Evolutionary conservation across 1,140 invertebrate genomes (phyloP), one percentile per base, ranked within the genome.

Genomic region (Aricia agestis): DNA sequence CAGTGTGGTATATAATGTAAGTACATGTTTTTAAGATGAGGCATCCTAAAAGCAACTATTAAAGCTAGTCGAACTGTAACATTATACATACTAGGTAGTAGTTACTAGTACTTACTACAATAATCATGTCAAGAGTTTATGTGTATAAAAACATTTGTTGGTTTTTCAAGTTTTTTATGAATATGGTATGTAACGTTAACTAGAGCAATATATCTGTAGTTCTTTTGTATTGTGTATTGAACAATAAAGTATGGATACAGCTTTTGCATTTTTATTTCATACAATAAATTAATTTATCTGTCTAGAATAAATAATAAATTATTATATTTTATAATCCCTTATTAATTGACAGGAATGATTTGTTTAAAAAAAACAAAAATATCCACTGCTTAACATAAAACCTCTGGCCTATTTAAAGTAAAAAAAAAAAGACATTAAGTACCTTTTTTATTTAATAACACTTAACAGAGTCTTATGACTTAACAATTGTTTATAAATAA

Each of bases 141-240:
- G 45, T 9, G 19, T 19, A 63, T 13, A 25, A 63, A 59, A 63
- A 31, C 59, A 19, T 61, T 61, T 19, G 17, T 11, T 11, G 18
- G 10, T 63, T 63, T 63, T 63, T 63, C 59, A 63, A 63, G 17
- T 63, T 63, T 63, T 63, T 63, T 63, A 63, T 63, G 19, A 63
- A 63, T 36, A 25, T 25, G 3, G 3, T 52, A 63, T 9, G 18
- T 63, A 63, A 63, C 10, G 18, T 63, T 63, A 25, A 63, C 59
- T 63, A 63, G 59, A 63, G 59, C 59, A 63, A 63, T 63, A 63
- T 63, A 63, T 1, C 59, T 13, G 59, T 25, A 63, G 59, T 18
- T 63, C 59, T 63, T 63, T 63, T 63, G 59, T 63, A 63, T 63
- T 63, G 59, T 63, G 59, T 63, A 63, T 63, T 25, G 59, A 63